phyloP scores from a whole-genome alignment of 2,888 invertebrate species.

The Sinhomidia bicolor region DNA sequence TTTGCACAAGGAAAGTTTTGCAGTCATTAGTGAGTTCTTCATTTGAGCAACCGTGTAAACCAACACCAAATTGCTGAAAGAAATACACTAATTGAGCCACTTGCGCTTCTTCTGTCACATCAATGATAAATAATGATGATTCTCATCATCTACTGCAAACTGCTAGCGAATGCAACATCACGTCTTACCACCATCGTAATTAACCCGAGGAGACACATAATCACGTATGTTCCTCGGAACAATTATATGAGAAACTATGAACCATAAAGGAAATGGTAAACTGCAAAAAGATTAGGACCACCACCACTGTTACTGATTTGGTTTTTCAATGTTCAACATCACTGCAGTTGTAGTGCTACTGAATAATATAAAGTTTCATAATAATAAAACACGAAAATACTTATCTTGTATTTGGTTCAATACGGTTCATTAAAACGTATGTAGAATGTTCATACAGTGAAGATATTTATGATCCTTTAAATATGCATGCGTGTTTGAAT shows the following conservation, averaged over 20 bases:
- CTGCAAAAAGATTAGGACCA: not conserved
- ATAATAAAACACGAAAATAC: too few species aligned
- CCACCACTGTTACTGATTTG: not conserved
- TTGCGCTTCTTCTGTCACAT: conserved; percentile 63
- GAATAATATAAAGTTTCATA: too few species aligned
- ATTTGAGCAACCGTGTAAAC: not conserved
- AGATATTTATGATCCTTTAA: too few species aligned
- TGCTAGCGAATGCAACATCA: too few species aligned
- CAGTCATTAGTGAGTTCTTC: conserved; percentile 28
- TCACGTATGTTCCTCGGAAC: not conserved
- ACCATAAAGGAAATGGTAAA: too few species aligned
- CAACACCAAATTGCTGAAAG: not conserved
- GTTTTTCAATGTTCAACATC: not conserved
- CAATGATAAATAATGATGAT: conserved; percentile 3
- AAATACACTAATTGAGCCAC: conserved; percentile 64
- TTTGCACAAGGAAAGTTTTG: conserved; percentile 6
- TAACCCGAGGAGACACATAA: not conserved
- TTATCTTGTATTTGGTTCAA: too few species aligned
- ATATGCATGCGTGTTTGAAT: too few species aligned
- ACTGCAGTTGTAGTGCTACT: too few species aligned
- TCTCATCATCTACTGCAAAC: not conserved
- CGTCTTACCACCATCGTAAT: not conserved
- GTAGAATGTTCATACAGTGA: too few species aligned
- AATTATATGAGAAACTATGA: not conserved
- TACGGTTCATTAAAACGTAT: too few species aligned